Percentiles rank a stretch among this genome's conserved stretches.
These are phyloP conservation scores for Pocillopora damicornis DNA, from an alignment of 64 coral and sea anemone species.

Conservation along the genomic window DNA sequence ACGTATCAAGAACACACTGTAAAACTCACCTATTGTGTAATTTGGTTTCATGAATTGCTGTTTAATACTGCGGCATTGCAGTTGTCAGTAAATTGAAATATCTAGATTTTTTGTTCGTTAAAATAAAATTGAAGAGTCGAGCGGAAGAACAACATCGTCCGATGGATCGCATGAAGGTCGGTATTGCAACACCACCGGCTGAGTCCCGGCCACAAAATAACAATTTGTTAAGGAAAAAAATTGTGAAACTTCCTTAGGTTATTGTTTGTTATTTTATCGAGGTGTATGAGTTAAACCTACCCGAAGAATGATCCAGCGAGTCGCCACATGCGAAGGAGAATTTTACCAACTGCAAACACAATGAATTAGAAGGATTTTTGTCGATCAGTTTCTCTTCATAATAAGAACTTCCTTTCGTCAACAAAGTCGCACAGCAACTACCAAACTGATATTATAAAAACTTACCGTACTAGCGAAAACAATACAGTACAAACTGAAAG, in stretches of 20 bases:
- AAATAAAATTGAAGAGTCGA: not conserved
- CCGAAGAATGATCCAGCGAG: not conserved
- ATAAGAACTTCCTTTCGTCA: not conserved
- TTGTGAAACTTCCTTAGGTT: not conserved
- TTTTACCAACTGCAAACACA: not conserved
- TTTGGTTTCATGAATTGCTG: no score
- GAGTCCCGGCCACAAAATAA: not conserved
- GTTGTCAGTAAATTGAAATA: no score
- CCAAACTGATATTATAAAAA: not conserved
- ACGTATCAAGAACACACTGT: no score
- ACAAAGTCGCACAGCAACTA: not conserved
- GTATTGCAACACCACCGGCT: not conserved
- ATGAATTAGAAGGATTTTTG: not conserved
- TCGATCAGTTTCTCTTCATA: not conserved
- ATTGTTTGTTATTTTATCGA: not conserved
- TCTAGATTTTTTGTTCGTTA: no score
- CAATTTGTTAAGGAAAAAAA: not conserved
- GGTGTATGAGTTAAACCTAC: conserved; percentile 1
- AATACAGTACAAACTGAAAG: not conserved
- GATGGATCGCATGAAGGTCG: not conserved
- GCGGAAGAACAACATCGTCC: not conserved
- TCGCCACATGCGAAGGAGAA: not conserved
- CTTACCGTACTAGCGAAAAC: not conserved
- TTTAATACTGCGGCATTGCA: no score
- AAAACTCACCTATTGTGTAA: no score